A percentile compares a stretch with the other conserved stretches of the same genome.
phyloP scores from a whole-genome alignment of 2,888 invertebrate species.

The Cheilosia soror region DNA sequence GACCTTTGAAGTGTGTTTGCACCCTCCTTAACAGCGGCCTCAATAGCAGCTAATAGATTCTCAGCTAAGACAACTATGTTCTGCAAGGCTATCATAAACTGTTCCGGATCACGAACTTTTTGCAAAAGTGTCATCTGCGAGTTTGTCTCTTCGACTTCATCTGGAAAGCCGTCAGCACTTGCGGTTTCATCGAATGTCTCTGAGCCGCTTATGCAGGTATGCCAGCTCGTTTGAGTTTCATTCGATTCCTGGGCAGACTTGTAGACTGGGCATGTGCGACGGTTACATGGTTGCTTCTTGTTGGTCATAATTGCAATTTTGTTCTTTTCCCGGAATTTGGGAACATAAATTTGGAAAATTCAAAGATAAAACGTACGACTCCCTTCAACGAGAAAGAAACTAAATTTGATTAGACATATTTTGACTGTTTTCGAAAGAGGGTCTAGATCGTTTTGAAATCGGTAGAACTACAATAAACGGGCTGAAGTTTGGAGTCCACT shows the following conservation, averaged over 20 bases:
- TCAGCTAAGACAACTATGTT: constrained; percentile 31
- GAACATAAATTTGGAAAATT: not conserved
- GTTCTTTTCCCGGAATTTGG: constrained; percentile 3
- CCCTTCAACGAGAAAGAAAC: too few species aligned
- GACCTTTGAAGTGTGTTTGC: constrained; percentile 1
- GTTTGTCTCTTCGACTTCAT: constrained; percentile 25
- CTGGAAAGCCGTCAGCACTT: not conserved
- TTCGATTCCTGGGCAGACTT: not conserved
- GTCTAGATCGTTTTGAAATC: too few species aligned
- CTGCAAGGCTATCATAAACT: constrained; percentile 20
- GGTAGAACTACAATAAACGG: too few species aligned
- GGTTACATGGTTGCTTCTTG: not conserved
- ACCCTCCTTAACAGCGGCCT: too few species aligned
- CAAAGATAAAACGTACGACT: not conserved
- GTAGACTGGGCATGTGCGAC: not conserved
- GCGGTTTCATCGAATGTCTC: constrained; percentile 29
- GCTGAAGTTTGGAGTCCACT: too few species aligned
- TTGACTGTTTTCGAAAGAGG: too few species aligned
- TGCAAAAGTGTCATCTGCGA: constrained; percentile 19
- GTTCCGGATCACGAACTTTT: constrained; percentile 20
- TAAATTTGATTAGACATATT: too few species aligned
- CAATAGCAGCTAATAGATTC: constrained; percentile 21
- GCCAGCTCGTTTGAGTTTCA: not conserved
- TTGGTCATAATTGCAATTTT: constrained; percentile 2
- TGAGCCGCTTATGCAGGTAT: not conserved